Base-by-base conservation (phyloP, 1,140 invertebrate genomes). In the Drosophila yakuba region DNA sequence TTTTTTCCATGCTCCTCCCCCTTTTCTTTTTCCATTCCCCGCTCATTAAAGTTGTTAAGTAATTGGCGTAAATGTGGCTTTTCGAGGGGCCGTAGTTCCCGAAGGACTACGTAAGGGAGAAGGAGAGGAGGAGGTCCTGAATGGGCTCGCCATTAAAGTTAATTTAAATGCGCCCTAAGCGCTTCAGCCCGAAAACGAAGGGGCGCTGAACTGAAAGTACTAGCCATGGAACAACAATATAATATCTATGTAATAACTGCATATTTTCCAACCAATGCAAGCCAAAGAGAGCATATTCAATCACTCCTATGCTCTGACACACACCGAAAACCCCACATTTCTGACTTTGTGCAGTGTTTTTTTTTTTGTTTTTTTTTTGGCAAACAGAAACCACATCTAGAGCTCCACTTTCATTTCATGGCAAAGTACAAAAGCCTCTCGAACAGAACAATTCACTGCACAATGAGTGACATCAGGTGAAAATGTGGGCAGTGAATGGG, bases 21-120 rank as follows among this genome's bases (percentile, higher is more conserved):
- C n/a, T 64, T 38, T 71, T 23, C 15, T 64, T 41, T 71, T 23
- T 52, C 56, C 55, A 54, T 43, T 41, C 47, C 50, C 82, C 57
- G 68, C 83, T 88, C 84, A 88, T 89, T 88, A 88, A 88, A 88
- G 84, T 89, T 88, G 83, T 88, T 88, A 88, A 88, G 83, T 89
- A 84, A 84, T 89, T 76, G 75, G 75, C 83, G 79, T 86, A 86
- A 86, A 76, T 69, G 79, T 61, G 73, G 69, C 47, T 59, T 61
- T 80, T 71, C 38, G 50, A 54, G 60, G 59, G 52, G 45, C 38
- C 20, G 38, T 5, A 51, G 25, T n/a, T 43, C 48, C 47, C 43
- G 36, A 35, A 51, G 55, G 55, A 56, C 15, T 36, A 41, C 23
- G 50, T 51, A 14, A 11, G n/a, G 11, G 12, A 5, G 14, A 28